Base-by-base conservation (phyloP, 92 coral and sea anemone species). In the Epizoanthus rinbou region DNA sequence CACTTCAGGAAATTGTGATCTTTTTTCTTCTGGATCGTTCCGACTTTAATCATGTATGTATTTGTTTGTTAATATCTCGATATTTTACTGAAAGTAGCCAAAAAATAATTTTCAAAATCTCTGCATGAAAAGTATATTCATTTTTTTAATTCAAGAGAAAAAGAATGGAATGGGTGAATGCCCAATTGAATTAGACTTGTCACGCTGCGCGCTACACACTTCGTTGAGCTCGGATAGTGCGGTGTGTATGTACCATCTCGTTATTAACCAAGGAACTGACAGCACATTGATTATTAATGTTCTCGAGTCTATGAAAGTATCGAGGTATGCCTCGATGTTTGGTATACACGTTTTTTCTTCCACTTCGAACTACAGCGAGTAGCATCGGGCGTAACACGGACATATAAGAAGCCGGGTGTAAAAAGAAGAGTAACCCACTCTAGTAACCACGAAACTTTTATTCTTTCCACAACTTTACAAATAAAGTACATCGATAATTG, bases 1-100 rank as follows among this genome's bases (percentile, higher is more conserved):
- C 56, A 22, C 57, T 59, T 76, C 63, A 67, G 82, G 70, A 76
- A 76, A 76, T 76, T 37, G 43, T 37, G 33, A 60, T 76, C 35
- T 75, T 75, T 13, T 62, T 35, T 60, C 14, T 60, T 23, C 21
- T 19, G 53, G 28, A 39, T 58, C 24, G 62, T 78, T 76, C 70
- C 39, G 22, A 47, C 45, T 43, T 39, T 57, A 3, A 62, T 28
- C 17, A 59, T 8, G n/a, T 13, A 13, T 57, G 41, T 62, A 14
- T 19, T 43, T 19, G 25, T 71, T 19, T 39, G 57, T 23, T 43
- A 43, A 18, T 1, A 71, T 47, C 28, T 69, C 37, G 17, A 8
- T 16, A 17, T 69, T 69, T 16, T 18, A 33, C 54, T 64, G 17
- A 64, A 11, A 13, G 9, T 33, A 21, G 4, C 17, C 43, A 11